Conservation (phyloP, 2,888 invertebrate species). For the Nudaria mundana region DNA sequence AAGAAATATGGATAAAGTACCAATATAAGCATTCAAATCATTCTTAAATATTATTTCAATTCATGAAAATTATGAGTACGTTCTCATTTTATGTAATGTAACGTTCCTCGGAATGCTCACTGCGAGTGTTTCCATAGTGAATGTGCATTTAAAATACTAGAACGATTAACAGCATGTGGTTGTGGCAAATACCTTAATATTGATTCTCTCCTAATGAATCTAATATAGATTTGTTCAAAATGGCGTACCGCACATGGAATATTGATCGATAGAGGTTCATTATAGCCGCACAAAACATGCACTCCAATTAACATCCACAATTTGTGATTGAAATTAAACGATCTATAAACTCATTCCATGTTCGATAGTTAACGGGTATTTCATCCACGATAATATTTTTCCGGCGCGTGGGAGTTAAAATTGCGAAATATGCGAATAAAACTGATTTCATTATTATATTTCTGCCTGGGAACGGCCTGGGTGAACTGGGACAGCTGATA, state of each 20-base stretch:
- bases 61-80: too few relatives aligned
- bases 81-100: too few relatives aligned
- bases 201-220: conserved; percentile 8
- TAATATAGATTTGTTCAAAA: conserved; percentile 5
- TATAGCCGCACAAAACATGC: conserved; percentile 13
- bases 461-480: too few relatives aligned
- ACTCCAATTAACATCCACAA: conserved; percentile 16
- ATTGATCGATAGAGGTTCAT: conserved; percentile 15
- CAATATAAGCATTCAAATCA: too few relatives aligned
- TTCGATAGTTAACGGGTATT: conserved; percentile 10
- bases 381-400: conserved; percentile 7
- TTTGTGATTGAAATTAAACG: conserved; percentile 14
- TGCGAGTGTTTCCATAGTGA: too few relatives aligned
- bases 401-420: background rate
- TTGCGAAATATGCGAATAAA: background rate
- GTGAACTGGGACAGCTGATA: too few relatives aligned
- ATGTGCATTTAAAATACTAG: too few relatives aligned
- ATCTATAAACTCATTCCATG: conserved; percentile 15
- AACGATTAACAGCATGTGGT: conserved; percentile 22
- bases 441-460: too few relatives aligned
- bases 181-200: conserved; percentile 6
- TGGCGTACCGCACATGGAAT: conserved; percentile 7
- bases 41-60: too few relatives aligned
- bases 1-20: too few relatives aligned
- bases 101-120: too few relatives aligned